Base-by-base conservation (phyloP, 1,140 invertebrate species). In the Bombus polaris region DNA sequence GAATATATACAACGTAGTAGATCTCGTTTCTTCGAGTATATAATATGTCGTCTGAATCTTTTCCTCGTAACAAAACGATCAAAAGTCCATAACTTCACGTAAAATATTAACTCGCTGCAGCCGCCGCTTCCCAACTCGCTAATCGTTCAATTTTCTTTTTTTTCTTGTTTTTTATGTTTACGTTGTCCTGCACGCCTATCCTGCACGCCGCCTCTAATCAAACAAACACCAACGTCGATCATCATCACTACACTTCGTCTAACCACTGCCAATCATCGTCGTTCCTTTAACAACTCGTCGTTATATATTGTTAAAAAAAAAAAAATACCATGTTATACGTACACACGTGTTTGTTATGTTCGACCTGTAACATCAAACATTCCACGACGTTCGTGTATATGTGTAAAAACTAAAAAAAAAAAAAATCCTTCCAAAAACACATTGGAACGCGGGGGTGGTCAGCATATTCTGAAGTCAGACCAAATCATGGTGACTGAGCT, bases 131-230 rank as follows among this genome's bases (percentile, higher is more conserved):
- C n/a, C 39, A 35, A 18, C 62, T 70, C 1, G 72, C 70, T 91
- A 87, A 77, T 68, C 77, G 68, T 80, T 71, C 42, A 57, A 81
- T 88, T 85, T 85, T 94, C 93, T 92, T 90, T 92, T 90, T 93
- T 93, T 92, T 93, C 93, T 92, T 91, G 92, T 91, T 92, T 93
- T 94, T 94, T 93, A 94, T 95, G 93, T 96, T 96, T 96, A 92
- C 95, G 95, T 96, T 92, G 87, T 91, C 92, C 89, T 85, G 82
- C 87, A 87, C 87, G 87, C 87, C 85, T 90, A 72, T 81, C 94
- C 90, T 85, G 86, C 85, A 89, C 87, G 78, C 68, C 87, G 86
- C 76, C 81, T 81, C 75, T 88, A 91, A 90, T 90, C 44, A 86
- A 90, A 89, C 71, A 66, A 87, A 72, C 37, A 77, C 37, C 53